Evolutionary conservation across 2,113 vertebrate genomes (phyloP), one percentile per base, ranked within the genome.

Genomic region (Eudyptes chrysolophus): DNA sequence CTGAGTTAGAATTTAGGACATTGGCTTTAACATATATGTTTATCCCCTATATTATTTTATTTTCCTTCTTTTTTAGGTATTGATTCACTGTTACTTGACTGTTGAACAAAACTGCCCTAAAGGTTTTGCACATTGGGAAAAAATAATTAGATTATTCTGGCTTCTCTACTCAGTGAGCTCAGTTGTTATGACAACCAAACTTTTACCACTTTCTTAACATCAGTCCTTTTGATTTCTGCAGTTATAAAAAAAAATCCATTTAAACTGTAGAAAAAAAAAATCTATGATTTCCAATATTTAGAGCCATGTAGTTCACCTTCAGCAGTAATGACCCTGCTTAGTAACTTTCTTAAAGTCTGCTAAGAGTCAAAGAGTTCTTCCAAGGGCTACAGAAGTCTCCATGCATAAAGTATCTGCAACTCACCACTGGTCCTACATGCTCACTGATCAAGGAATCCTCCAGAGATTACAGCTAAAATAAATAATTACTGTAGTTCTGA

Each of bases 101-200:
- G 17, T 51, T 75, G 54, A 89, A 88, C 22, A 84, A 75, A 92
- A 77, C 27, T 55, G 74, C n/a, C 38, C n/a, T 77, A 55, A 88
- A 93, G 42, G 34, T 69, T 93, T 85, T 75, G 34, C 36, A 92
- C 44, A 46, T 6, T 46, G 58, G 25, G 49, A 61, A 62, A 87
- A 85, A 44, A 22, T 89, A 79, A 75, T 91, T 89, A 79, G 34
- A 48, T 82, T 85, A 72, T 81, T 76, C 74, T 76, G 21, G 16
- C 25, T 89, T 84, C 54, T 90, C 21, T 74, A 44, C 18, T 80
- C 42, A 46, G 80, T 78, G 21, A 94, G 38, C 34, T 81, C 69
- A 19, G 93, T 97, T 96, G 44, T 93, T 84, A 96, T 78, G 89
- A 78, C 93, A 94, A 94, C 94, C 38, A 89, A 81, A 92, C 55